Base-by-base conservation (phyloP, 2,797 vertebrate species). In the Melanogrammus aeglefinus region DNA sequence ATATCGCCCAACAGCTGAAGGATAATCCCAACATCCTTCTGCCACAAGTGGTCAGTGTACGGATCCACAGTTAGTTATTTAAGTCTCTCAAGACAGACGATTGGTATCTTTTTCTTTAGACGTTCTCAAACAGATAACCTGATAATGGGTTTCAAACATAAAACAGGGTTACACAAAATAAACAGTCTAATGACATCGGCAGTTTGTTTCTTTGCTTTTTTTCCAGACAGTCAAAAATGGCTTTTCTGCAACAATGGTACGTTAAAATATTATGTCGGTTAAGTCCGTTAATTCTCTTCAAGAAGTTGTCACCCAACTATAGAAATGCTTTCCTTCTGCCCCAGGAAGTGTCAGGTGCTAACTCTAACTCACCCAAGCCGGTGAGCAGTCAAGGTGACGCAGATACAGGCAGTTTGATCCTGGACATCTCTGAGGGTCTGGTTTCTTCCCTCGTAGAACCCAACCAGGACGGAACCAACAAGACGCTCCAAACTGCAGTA, bases 351-450 rank as follows among this genome's bases (percentile, higher is more conserved):
- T 92, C 86, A 2, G 86, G 89, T 24, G 79, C 85, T 39, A 84
- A 85, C 38, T 82, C 82, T 57, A 51, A 0, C 12, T 44, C 73
- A 9, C 9, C 0, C 7, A 73, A 0, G 6, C 13, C 38, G 24
- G 70, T 85, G 79, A 86, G 75, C 41, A 88, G 79, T 72, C 77
- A 77, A 27, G 87, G 87, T 24, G 76, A 88, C 0, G 86, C 3
- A 0, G 76, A 76, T 0, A 83, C 41, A 0, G 91, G 87, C 51
- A 86, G 35, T 41, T 9, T 86, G 16, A 86, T 93, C 39, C 85
- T 92, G 73, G 82, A 0, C 29, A 81, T 92, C 73, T 88, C 88
- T n/a, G 86, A 89, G 57, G 78, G 24, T 21, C 75, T 93, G 0
- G 78, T 91, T 18, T 41, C 76, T 36, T 39, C 84, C 0, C 80